Percentiles rank a stretch among this genome's conserved stretches.
phyloP scores from a whole-genome alignment of 37 sponge, comb jelly and placozoan species.

The Hormiphora californensis region DNA sequence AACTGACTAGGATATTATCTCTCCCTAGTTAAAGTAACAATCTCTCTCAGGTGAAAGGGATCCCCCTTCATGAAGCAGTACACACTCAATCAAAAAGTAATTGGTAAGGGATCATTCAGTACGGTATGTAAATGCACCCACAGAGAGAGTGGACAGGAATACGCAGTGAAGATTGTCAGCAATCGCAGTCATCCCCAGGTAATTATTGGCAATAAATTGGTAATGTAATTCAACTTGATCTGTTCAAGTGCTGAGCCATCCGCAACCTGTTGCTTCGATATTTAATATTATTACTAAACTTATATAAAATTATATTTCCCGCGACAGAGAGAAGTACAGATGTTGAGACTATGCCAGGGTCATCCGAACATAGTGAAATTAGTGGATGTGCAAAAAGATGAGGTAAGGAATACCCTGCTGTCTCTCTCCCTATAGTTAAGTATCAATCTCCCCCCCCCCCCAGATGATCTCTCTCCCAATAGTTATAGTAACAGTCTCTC shows the following conservation, averaged over 20 bases:
- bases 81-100: slow-evolving; percentile 59
- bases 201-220: neutral
- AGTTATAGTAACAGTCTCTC: no score
- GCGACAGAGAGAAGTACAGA: slow-evolving; percentile 64
- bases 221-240: neutral
- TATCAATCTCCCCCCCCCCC: no score
- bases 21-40: neutral
- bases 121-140: slow-evolving; percentile 68
- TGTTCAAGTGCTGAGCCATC: neutral
- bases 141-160: slow-evolving; percentile 67
- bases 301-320: neutral
- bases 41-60: slow-evolving; percentile 59
- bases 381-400: slow-evolving; percentile 75
- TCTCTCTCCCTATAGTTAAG: no score
- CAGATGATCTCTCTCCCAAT: no score
- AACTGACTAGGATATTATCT: no score
- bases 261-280: neutral
- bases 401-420: no score
- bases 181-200: slow-evolving; percentile 50
- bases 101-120: slow-evolving; percentile 77
- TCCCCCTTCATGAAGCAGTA: slow-evolving; percentile 76
- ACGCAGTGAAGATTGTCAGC: slow-evolving; percentile 94
- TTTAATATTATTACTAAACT: neutral
- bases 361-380: slow-evolving; percentile 78
- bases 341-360: slow-evolving; percentile 80